Evolutionary conservation across 2,113 vertebrate genomes (phyloP), one percentile per base, ranked within the genome.

Genomic region (Brachypodius melanocephalos): DNA sequence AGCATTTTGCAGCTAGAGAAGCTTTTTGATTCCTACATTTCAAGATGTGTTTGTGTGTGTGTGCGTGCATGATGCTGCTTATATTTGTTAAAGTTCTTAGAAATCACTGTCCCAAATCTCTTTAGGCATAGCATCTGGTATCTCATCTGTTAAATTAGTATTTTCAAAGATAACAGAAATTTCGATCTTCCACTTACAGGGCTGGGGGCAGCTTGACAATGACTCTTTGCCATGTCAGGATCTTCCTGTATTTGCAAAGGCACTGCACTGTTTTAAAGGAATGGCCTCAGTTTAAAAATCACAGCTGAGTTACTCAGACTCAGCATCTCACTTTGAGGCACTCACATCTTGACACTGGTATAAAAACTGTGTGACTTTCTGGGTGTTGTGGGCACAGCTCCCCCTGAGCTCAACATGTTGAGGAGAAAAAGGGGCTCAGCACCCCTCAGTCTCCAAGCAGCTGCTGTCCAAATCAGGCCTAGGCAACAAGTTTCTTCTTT

Each of bases 361-460:
- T 28, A n/a, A 58, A 54, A 83, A 8, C 1, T 1, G 13, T 9
- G 25, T 0, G 0, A 18, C 0, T 0, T 57, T 28, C 57, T 25
- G 59, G 4, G 29, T 2, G 1, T 15, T 28, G 32, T 18, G 24
- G 20, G 26, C 82, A 4, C 11, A 14, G 67, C n/a, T 83, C 59
- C 54, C 1, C 0, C 65, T 18, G 46, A 59, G 43, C 46, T 48
- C 25, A 0, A 16, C 42, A 10, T 0, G 1, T 3, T 3, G 5
- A 34, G 69, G 45, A 15, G 32, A 2, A 31, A 28, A 8, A 17
- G 28, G 10, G 9, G 22, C 43, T 84, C 38, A 11, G 21, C 52
- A 55, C 11, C 38, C 38, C 46, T 67, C 79, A 13, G 38, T 24
- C 66, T 61, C 76, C 48, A 10, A 26, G 61, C 73, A 84, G 34